These are phyloP conservation scores for Gallinago solitaria DNA, from an alignment of 2,797 vertebrate genomes.

Conservation along the genomic window DNA sequence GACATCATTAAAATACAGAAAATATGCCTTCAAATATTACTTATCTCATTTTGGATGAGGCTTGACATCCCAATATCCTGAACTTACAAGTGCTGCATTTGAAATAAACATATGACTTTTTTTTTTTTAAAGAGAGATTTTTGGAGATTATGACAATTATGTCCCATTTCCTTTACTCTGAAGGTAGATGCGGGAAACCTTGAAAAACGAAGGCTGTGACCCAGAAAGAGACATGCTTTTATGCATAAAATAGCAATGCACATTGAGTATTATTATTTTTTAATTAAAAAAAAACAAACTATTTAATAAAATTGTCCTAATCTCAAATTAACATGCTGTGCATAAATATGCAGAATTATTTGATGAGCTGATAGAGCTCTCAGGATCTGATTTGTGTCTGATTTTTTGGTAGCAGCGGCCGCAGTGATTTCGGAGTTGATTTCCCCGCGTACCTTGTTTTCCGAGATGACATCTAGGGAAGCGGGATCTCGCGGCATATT, in stretches of 20 bases:
- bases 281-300: not conserved
- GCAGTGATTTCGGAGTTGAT: not conserved
- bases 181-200: not conserved
- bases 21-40: not conserved
- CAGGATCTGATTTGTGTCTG: not conserved
- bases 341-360: not conserved
- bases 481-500: constrained; percentile 32
- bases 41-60: not conserved
- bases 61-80: not conserved
- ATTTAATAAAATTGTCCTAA: not conserved
- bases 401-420: not conserved
- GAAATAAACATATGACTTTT: not conserved
- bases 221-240: not conserved
- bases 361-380: not conserved
- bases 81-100: not conserved
- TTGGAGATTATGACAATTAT: not conserved
- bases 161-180: not conserved
- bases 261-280: no score
- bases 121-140: not conserved
- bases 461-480: not conserved
- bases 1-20: not conserved
- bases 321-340: not conserved
- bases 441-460: not conserved
- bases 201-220: not conserved
- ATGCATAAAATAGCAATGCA: not conserved